Base-by-base conservation (phyloP, 2,888 invertebrate genomes). In the Steinernema hermaphroditum region DNA sequence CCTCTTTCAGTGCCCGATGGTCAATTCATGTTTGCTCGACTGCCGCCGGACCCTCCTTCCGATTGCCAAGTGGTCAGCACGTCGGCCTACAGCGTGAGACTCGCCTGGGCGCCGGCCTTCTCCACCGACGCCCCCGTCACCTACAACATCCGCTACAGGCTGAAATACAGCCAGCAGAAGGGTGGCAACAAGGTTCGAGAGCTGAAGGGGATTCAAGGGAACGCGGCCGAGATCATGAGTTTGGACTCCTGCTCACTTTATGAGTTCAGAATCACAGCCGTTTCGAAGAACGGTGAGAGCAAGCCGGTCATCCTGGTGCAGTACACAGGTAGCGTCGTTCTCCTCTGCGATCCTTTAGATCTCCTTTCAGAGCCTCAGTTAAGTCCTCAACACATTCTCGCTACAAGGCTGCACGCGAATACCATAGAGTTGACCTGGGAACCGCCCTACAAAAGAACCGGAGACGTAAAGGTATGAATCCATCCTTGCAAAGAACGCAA, bases 41-140 rank as follows among this genome's bases (percentile, higher is more conserved):
- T 80, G 27, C 80, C 85, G 16, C 85, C 85, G n/a, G 86, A 85
- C 69, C 85, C 85, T 34, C 86, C 86, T 19, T 76, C 79, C 46
- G 86, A 86, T 14, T 85, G 86, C 44, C 79, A 84, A 72, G 85
- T 85, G 16, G 81, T 85, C 54, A 81, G 81, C 70, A 85, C 85
- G 16, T 85, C 86, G 0, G 85, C 85, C 0, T 85, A 85, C 76
- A 82, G 82, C 14, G 86, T 86, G 1, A 71, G 85, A 29, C 69
- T 86, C 8, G 85, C 83, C 0, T 85, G 85, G 85, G 80, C 81
- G 0, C 78, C 85, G 0, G 83, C 85, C 8, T 85, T 86, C 50
- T 84, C 85, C 1, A 79, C 80, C 1, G 85, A 84, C 70, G 76
- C 78, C 4, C 81, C 83, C 69, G 78, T 84, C 24, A 75, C 75